Conservation (phyloP, 2,113 vertebrate genomes). For the Oplegnathus fasciatus region DNA sequence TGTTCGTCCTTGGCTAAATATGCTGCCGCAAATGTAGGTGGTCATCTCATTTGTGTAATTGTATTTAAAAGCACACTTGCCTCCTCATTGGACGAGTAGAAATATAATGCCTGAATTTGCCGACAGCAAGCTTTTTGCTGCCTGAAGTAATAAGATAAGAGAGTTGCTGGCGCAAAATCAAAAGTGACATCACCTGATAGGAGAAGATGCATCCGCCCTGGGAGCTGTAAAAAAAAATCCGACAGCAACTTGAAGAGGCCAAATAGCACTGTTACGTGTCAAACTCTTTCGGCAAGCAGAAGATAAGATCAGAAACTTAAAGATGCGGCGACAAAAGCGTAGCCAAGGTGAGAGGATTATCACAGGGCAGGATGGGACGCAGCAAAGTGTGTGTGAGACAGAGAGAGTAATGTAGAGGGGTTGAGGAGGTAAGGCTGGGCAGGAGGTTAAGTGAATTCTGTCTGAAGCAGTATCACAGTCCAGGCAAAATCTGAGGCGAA, state of each 20-base stretch:
- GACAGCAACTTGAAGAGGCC: conserved; percentile 29
- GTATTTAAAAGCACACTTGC: conserved; percentile 68
- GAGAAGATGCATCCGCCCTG: conserved; percentile 31
- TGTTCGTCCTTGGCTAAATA: conserved; percentile 52
- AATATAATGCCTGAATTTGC: conserved; percentile 63
- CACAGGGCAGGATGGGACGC: neutral
- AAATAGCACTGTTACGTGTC: conserved; percentile 21
- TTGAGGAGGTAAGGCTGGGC: conserved; percentile 11
- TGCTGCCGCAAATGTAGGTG: conserved; percentile 26
- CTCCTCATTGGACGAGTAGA: conserved; percentile 40
- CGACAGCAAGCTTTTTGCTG: conserved; percentile 46
- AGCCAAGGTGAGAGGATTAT: conserved; percentile 25
- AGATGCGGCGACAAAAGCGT: conserved; percentile 33
- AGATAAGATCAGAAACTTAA: conserved; percentile 42
- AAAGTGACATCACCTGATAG: conserved; percentile 74
- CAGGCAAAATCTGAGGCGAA: no score
- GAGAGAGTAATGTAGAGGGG: conserved; percentile 20
- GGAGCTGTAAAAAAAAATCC: conserved; percentile 31
- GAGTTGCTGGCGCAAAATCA: conserved; percentile 77
- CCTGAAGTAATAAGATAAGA: conserved; percentile 75
- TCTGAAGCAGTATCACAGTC: conserved; percentile 35
- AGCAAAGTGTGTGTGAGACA: conserved; percentile 12
- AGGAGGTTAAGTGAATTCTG: conserved; percentile 65
- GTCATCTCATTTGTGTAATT: conserved; percentile 77
- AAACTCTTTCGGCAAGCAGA: conserved; percentile 5